Percentiles rank a stretch among this genome's conserved stretches.
Conservation (phyloP, 2,113 vertebrate genomes). For the Erythrolamprus reginae region DNA sequence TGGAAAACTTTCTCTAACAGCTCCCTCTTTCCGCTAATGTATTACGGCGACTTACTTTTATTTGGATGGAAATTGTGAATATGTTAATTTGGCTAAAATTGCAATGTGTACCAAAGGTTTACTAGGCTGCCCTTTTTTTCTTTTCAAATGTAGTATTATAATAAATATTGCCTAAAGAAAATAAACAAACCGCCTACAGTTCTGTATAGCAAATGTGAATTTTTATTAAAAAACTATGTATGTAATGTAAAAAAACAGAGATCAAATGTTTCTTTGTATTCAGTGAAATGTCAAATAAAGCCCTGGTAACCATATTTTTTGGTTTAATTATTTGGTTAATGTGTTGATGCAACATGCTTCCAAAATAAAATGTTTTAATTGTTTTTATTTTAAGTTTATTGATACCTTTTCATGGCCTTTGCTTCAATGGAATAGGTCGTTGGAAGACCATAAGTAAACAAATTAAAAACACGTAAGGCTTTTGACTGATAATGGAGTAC, state of each 20-base stretch:
- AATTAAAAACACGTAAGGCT: not conserved
- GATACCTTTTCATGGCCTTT: not conserved
- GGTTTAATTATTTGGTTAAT: constrained; percentile 34
- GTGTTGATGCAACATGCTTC: not conserved
- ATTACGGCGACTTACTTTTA: constrained; percentile 46
- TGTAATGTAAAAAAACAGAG: constrained; percentile 58
- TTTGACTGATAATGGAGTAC: not conserved
- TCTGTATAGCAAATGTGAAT: constrained; percentile 69
- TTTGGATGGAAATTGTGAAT: constrained; percentile 32
- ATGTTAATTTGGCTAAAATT: constrained; percentile 45
- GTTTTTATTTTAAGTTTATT: not conserved
- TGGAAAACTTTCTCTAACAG: constrained; percentile 45
- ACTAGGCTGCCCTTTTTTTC: constrained; percentile 52
- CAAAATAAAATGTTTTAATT: not conserved
- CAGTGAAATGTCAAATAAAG: constrained; percentile 73
- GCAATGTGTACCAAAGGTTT: constrained; percentile 59
- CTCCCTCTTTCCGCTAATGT: constrained; percentile 24
- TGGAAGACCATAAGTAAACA: not conserved
- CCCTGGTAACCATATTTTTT: constrained; percentile 48
- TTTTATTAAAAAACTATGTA: constrained; percentile 67
- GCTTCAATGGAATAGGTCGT: not conserved
- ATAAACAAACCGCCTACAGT: constrained; percentile 53
- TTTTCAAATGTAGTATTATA: constrained; percentile 71
- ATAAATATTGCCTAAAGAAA: constrained; percentile 57
- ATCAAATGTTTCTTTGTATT: constrained; percentile 64